Evolutionary conservation across 2,113 vertebrate species (phyloP).

Genomic region (Copsychus sechellarum): DNA sequence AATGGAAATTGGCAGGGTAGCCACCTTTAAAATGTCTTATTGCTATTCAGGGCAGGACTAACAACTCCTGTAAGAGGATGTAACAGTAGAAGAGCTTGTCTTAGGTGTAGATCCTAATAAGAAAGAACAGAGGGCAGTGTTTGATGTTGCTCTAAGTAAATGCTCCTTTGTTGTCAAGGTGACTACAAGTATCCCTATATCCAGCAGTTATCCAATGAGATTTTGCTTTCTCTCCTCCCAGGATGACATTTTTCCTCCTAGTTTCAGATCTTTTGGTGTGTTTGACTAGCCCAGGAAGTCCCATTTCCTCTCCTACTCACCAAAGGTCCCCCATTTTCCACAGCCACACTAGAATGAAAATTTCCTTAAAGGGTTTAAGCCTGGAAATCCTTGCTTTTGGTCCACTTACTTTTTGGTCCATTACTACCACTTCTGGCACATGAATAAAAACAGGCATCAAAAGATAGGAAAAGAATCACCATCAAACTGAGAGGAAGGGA

Average conservation of each 20-base stretch:
- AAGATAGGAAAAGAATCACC: background rate
- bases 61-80: background rate
- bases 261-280: background rate
- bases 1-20: background rate
- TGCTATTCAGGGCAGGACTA: background rate
- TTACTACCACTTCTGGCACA: background rate
- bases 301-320: background rate
- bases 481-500: background rate
- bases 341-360: accelerated
- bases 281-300: background rate
- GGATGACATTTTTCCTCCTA: background rate
- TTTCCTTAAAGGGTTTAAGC: background rate
- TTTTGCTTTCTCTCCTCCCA: background rate
- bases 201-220: background rate
- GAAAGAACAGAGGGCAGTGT: background rate
- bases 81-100: background rate
- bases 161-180: background rate
- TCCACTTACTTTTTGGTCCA: no score
- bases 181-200: background rate
- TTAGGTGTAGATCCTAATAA: background rate
- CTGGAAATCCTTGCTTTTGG: background rate
- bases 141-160: background rate
- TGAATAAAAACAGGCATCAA: background rate
- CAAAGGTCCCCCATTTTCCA: background rate
- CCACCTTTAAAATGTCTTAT: background rate